These are phyloP conservation scores for Bos indicus DNA, from an alignment of 2,113 vertebrate species.

Conservation along the genomic window DNA sequence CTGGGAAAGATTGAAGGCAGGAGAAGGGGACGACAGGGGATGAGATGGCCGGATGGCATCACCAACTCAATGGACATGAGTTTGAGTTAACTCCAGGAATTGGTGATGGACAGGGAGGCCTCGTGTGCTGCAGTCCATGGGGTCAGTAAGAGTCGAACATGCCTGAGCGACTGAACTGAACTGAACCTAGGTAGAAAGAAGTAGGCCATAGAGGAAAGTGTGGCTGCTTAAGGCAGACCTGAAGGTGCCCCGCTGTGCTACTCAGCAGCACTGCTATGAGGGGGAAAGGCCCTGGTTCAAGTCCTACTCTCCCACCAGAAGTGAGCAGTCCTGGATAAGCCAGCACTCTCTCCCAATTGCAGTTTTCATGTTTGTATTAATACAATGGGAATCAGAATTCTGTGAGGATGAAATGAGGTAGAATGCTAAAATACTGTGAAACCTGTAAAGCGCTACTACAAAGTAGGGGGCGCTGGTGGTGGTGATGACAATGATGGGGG, in stretches of 20 bases:
- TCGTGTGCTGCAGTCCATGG: fast-evolving
- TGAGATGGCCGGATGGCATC: not conserved
- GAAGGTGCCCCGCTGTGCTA: not conserved
- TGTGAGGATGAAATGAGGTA: not conserved
- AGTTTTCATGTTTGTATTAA: not conserved
- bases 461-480: not conserved
- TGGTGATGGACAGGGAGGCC: not conserved
- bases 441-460: not conserved
- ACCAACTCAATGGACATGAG: not conserved
- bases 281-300: not conserved
- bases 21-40: not conserved
- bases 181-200: not conserved
- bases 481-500: fast-evolving
- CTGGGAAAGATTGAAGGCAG: not conserved
- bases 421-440: not conserved
- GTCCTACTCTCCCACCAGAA: not conserved
- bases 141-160: fast-evolving
- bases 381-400: not conserved
- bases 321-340: not conserved
- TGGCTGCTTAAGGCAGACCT: not conserved
- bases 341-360: not conserved
- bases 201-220: not conserved
- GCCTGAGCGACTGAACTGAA: not conserved
- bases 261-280: not conserved
- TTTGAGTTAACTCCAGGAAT: not conserved